Conservation (phyloP, 2,113 vertebrate species). For the Laticauda colubrina region DNA sequence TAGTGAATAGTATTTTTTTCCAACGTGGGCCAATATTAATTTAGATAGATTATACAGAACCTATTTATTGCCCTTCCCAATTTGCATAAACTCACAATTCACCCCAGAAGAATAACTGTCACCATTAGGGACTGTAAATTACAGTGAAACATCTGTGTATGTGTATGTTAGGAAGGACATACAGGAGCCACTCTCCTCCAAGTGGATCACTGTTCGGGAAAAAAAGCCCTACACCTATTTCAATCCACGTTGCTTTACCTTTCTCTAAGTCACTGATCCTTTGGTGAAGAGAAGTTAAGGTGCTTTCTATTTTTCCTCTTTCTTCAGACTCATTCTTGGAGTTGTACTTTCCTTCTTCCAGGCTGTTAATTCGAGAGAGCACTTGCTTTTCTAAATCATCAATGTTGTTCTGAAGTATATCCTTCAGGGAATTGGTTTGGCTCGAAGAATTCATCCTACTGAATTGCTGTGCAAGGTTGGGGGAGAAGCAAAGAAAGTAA, state of each 20-base stretch:
- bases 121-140: background rate
- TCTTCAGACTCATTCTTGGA: slow-evolving; percentile 87
- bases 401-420: slow-evolving; percentile 93
- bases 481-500: slow-evolving; percentile 17
- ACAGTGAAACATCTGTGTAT: background rate
- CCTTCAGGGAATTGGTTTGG: slow-evolving; percentile 89
- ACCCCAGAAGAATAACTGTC: background rate
- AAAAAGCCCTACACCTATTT: background rate
- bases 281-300: slow-evolving; percentile 91
- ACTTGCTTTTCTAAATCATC: slow-evolving; percentile 97
- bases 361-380: slow-evolving; percentile 88
- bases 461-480: slow-evolving; percentile 77
- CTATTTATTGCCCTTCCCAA: background rate
- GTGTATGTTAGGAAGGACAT: background rate
- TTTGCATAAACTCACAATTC: background rate
- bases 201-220: background rate
- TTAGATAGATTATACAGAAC: background rate
- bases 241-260: slow-evolving; percentile 69
- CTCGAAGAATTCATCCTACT: slow-evolving; percentile 86
- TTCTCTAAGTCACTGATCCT: slow-evolving; percentile 95
- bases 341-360: slow-evolving; percentile 84
- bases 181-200: background rate
- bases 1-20: background rate
- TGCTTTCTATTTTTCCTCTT: slow-evolving; percentile 88
- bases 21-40: background rate